Base-by-base conservation (phyloP, 2,888 invertebrate species). In the Nycteola revayana region DNA sequence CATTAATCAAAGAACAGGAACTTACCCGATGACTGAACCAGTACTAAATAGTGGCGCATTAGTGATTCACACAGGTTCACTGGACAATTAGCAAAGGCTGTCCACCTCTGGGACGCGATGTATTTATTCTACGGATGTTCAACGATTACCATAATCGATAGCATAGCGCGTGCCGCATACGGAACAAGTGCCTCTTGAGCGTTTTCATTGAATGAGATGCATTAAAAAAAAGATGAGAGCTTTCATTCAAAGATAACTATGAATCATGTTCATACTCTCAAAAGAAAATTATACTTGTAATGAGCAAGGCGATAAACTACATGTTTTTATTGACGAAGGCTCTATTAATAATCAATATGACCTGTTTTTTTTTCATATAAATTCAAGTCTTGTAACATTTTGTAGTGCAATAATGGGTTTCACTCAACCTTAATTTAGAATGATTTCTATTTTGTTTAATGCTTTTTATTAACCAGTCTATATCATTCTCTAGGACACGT, bases 31-130 rank as follows among this genome's bases (percentile, higher is more conserved):
- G 60, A 63, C 46, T 44, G 56, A 59, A 38, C 65, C 65, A 75
- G 77, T 70, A 77, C 78, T 77, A 79, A 81, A 72, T 71, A 67
- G 64, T 73, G 61, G 58, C 68, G 57, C 70, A 80, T 84, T 80
- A 84, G 67, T 81, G 80, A 85, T 83, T 85, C 86, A 84, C 71
- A 64, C 68, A 82, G 66, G 85, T 84, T 82, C 82, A 83, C 74
- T 77, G 83, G 77, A 83, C 86, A 87, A 88, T 87, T 88, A 88
- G 87, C 81, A 83, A 84, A 87, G 87, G 87, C 85, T 87, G 87
- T 85, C 84, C 78, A 88, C 87, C 87, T 86, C 82, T 83, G 75
- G 73, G 76, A 71, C 66, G 64, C 73, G 72, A 65, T 77, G 78
- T 84, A 83, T 84, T 77, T 84, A 88, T 88, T 88, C 86, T 87